Conservation (phyloP, 2,888 invertebrate genomes). For the Drosophila silvestris region DNA sequence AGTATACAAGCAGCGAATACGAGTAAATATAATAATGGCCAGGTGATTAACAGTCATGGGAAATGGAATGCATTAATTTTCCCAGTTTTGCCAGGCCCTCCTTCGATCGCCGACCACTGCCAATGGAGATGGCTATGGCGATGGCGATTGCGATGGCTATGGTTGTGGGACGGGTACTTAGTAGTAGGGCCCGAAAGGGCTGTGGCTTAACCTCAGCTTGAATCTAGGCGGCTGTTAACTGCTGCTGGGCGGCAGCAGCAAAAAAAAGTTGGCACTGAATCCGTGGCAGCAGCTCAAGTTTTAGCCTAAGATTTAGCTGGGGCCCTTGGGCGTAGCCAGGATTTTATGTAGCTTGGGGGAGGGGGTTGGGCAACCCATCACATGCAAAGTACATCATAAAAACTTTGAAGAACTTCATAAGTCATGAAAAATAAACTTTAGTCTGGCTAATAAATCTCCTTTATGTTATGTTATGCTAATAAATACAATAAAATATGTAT, state of each 20-base stretch:
- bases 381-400: not conserved
- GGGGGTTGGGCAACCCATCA: not conserved
- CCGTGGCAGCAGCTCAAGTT: not conserved
- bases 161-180: slow-evolving; percentile 30
- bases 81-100: slow-evolving; percentile 66
- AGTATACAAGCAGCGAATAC: slow-evolving; percentile 37
- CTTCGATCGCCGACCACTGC: slow-evolving; percentile 24
- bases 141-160: slow-evolving; percentile 11
- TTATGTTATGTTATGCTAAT: not conserved
- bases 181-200: slow-evolving; percentile 33
- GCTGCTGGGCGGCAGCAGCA: slow-evolving; percentile 17
- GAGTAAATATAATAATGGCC: slow-evolving; percentile 76
- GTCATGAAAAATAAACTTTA: not conserved
- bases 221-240: slow-evolving; percentile 43
- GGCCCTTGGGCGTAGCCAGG: not conserved
- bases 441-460: not conserved
- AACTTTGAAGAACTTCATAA: not conserved
- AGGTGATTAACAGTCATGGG: slow-evolving; percentile 78
- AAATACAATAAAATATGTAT: not conserved
- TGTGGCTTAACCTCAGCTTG: slow-evolving; percentile 13
- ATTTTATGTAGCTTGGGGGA: not conserved
- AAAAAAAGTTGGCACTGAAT: slow-evolving; percentile 31
- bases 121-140: slow-evolving; percentile 7
- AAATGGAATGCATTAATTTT: slow-evolving; percentile 76
- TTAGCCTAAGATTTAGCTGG: slow-evolving; percentile 1